Evolutionary conservation across 2,113 vertebrate genomes (phyloP), one percentile per base, ranked within the genome.

Genomic region (Myotis brandtii): DNA sequence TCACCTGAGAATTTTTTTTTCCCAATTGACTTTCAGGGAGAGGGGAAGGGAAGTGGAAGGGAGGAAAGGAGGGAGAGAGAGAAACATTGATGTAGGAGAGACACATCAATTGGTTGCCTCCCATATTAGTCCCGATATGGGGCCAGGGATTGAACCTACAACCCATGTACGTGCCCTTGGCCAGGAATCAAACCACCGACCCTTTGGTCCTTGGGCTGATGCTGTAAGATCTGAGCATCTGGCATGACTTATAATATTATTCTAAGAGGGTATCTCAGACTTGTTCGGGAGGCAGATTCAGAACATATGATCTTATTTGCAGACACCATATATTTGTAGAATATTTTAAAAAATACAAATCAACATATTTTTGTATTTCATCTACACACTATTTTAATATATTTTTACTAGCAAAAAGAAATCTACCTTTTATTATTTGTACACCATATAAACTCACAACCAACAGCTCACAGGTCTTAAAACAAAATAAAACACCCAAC

Each of bases 401-500:
- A 34, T 69, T 81, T 91, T 82, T 67, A 72, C 14, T 59, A 92
- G 62, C 13, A 48, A 43, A 89, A 81, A 79, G 23, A 89, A 95
- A 91, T 85, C 23, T 3, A 69, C 43, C 9, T 76, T 81, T 17
- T 40, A 52, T 89, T 83, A 92, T 93, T 64, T 87, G 3, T 50
- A 62, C 66, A 30, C 21, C 46, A 69, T 76, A 72, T 75, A 62
- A 70, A 70, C 18, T 94, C 72, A 84, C 8, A 94, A 64, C 16
- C 17, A 64, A 40, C 27, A 91, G 6, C 9, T 66, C n/a, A 46
- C 1, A 30, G 0, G 13, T 56, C 32, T 96, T 69, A 88, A 88
- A 88, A 80, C 27, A 81, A 85, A 88, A 86, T 48, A 80, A 91
- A 93, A 83, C 73, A 83, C 48, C 37, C 16, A 95, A 73, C 6